Conservation (phyloP, 92 coral and sea anemone genomes). For the Heteractis magnifica region DNA sequence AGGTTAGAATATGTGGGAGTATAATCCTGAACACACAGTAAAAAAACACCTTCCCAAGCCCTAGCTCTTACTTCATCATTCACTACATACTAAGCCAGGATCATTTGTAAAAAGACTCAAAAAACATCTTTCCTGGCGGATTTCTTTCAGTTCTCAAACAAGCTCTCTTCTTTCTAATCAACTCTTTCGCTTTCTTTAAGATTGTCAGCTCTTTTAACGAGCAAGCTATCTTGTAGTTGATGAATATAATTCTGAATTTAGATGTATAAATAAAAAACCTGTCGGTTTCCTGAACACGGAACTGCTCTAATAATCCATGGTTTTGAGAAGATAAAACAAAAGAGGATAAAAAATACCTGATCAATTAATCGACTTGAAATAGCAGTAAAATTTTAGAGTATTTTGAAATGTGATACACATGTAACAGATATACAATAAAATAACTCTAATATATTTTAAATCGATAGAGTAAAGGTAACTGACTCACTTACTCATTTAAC, state of each 20-base stretch:
- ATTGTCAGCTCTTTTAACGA: neutral
- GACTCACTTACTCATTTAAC: neutral
- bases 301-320: neutral
- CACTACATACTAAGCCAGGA: too few relatives aligned
- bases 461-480: neutral
- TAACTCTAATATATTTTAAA: neutral
- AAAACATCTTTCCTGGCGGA: neutral
- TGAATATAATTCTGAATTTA: neutral
- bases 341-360: neutral
- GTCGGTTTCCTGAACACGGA: neutral
- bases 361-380: neutral
- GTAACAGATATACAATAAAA: neutral
- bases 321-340: neutral
- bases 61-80: neutral
- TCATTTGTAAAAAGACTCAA: too few relatives aligned
- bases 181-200: neutral
- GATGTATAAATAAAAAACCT: neutral
- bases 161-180: neutral
- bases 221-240: neutral
- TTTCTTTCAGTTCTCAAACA: neutral
- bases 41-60: neutral
- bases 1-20: neutral
- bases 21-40: neutral
- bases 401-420: slow-evolving; percentile 1
- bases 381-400: neutral